Evolutionary conservation across 2,888 invertebrate species (phyloP).

Genomic region (Platycheirus rosarum): DNA sequence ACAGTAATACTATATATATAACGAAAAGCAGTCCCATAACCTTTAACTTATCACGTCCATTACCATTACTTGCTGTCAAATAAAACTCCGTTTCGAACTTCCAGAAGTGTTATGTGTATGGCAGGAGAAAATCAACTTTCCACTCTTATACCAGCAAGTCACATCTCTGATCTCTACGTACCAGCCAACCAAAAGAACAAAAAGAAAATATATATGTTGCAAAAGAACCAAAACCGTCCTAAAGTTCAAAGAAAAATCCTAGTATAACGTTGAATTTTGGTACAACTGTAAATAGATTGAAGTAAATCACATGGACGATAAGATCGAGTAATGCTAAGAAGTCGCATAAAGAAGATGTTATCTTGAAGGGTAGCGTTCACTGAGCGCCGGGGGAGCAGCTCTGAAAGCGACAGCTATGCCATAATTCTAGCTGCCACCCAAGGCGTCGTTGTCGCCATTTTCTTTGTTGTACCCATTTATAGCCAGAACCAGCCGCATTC

Average conservation of each 20-base stretch:
- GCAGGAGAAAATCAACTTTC: slow-evolving; percentile 63
- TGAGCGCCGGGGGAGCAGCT: slow-evolving; percentile 28
- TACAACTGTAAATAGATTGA: slow-evolving; percentile 74
- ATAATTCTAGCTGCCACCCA: slow-evolving; percentile 74
- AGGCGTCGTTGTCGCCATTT: slow-evolving; percentile 74
- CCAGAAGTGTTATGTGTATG: slow-evolving; percentile 60
- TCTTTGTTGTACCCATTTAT: slow-evolving; percentile 57
- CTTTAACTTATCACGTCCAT: slow-evolving; percentile 74
- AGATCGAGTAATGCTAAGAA: slow-evolving; percentile 74
- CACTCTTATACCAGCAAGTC: slow-evolving; percentile 29
- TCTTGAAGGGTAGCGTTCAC: slow-evolving; percentile 62
- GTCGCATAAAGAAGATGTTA: slow-evolving; percentile 74
- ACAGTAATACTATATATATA: not conserved
- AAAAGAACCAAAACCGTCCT: not conserved
- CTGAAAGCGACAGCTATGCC: slow-evolving; percentile 71
- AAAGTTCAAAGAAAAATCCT: slow-evolving; percentile 67
- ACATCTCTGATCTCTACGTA: slow-evolving; percentile 18
- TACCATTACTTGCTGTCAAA: slow-evolving; percentile 74
- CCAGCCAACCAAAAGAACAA: not conserved
- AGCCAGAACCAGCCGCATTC: not conserved
- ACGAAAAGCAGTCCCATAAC: slow-evolving; percentile 67
- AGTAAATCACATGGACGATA: slow-evolving; percentile 74
- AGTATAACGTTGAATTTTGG: slow-evolving; percentile 62
- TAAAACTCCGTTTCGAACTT: slow-evolving; percentile 72
- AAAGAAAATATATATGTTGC: slow-evolving; percentile 2